Evolutionary conservation across 2,888 invertebrate genomes (phyloP).

Genomic region (Cheilosia impressa): DNA sequence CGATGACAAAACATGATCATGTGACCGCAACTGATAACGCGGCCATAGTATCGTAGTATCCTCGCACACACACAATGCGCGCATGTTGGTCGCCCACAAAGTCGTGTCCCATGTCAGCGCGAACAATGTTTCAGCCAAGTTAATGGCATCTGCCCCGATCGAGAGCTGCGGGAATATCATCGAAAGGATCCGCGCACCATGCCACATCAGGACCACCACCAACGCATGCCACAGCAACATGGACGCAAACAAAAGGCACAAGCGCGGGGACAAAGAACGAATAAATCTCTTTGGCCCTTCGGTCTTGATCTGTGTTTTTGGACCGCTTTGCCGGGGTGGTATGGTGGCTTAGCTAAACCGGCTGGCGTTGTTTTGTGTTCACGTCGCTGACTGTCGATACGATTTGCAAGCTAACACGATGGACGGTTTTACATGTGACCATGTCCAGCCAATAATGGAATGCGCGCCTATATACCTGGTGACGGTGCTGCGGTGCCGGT

Average conservation of each 20-base stretch:
- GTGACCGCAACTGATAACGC: constrained; percentile 72
- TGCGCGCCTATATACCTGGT: constrained; percentile 8
- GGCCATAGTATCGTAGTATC: constrained; percentile 36
- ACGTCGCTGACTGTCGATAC: constrained; percentile 59
- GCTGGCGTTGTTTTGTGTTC: constrained; percentile 30
- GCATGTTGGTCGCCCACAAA: constrained; percentile 83
- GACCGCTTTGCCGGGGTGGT: constrained; percentile 42
- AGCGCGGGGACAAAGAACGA: constrained; percentile 66
- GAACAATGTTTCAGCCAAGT: constrained; percentile 76
- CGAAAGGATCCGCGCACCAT: constrained; percentile 28
- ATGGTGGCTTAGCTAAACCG: constrained; percentile 50
- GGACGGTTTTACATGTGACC: constrained; percentile 62
- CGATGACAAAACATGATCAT: constrained; percentile 73
- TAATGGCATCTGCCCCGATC: constrained; percentile 75
- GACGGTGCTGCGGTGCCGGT: constrained; percentile 12
- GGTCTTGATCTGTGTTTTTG: constrained; percentile 14
- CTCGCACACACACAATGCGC: constrained; percentile 25
- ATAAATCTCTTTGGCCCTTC: constrained; percentile 78
- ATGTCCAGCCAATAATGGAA: constrained; percentile 66
- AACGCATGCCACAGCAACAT: constrained; percentile 59
- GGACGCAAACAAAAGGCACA: constrained; percentile 58
- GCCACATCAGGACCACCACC: constrained; percentile 66
- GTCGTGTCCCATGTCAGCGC: constrained; percentile 82
- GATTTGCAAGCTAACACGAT: constrained; percentile 72
- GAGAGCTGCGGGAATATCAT: constrained; percentile 53